Percentiles rank a stretch among this genome's conserved stretches.
Evolutionary conservation across 2,797 vertebrate species (phyloP).

Genomic region (Fistularia tabacaria): DNA sequence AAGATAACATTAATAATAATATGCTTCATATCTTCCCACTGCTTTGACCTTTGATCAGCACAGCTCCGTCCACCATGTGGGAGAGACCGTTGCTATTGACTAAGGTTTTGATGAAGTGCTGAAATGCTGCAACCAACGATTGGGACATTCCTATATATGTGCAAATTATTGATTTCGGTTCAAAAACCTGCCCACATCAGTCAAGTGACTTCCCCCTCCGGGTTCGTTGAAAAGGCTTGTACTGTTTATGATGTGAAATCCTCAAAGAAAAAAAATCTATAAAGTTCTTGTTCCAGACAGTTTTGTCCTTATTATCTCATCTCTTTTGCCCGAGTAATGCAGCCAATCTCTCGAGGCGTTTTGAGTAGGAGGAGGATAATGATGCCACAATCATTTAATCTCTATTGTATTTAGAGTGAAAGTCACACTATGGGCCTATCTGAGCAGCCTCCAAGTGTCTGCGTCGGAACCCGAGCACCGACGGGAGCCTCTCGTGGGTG

Average conservation of each 20-base stretch:
- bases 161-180: slow-evolving; percentile 40
- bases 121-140: slow-evolving; percentile 19
- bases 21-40: too few species aligned
- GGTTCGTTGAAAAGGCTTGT: slow-evolving; percentile 27
- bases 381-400: slow-evolving; percentile 44
- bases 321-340: slow-evolving; percentile 37
- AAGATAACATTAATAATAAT: too few species aligned
- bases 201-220: slow-evolving; percentile 44
- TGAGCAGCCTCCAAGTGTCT: slow-evolving; percentile 34
- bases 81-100: slow-evolving; percentile 15
- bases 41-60: too few species aligned
- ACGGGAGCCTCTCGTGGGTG: slow-evolving; percentile 13
- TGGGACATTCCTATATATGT: slow-evolving; percentile 37
- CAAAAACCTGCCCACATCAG: slow-evolving; percentile 31
- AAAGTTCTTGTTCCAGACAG: slow-evolving; percentile 35
- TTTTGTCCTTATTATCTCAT: slow-evolving; percentile 58
- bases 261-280: slow-evolving; percentile 40
- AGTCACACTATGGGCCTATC: slow-evolving; percentile 35
- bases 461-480: slow-evolving; percentile 17
- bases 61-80: slow-evolving; percentile 5
- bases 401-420: slow-evolving; percentile 38
- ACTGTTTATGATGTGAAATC: slow-evolving; percentile 50
- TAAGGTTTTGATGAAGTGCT: slow-evolving; percentile 35
- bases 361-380: slow-evolving; percentile 27
- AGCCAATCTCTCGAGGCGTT: slow-evolving; percentile 26